A percentile compares a stretch with the other conserved stretches of the same genome.
These are phyloP conservation scores for Diprion similis DNA, from an alignment of 1,140 invertebrate genomes.

Conservation along the genomic window DNA sequence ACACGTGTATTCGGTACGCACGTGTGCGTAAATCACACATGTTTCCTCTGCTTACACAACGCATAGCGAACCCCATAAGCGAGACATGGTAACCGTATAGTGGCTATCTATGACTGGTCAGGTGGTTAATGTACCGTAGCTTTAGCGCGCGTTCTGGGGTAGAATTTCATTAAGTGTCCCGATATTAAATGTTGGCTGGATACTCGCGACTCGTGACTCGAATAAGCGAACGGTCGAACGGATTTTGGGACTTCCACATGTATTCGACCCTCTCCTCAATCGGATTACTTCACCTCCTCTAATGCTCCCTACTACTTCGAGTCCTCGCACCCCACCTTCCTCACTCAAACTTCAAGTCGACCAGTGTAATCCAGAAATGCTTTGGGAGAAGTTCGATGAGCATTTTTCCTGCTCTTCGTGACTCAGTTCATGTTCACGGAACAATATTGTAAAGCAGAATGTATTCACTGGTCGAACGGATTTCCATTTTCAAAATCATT, in stretches of 20 bases:
- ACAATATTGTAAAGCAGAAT: no score
- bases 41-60: neutral
- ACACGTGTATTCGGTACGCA: neutral
- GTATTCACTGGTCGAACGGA: no score
- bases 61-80: neutral
- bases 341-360: no score
- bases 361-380: no score
- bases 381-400: no score
- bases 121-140: neutral
- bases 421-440: no score
- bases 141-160: neutral
- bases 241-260: neutral
- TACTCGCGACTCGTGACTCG: neutral
- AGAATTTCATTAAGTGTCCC: conserved; percentile 7
- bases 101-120: neutral
- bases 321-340: no score
- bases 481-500: no score
- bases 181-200: conserved; percentile 7
- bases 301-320: neutral
- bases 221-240: neutral
- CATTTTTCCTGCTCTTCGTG: no score
- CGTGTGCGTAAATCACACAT: neutral
- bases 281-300: neutral
- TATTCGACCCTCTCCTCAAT: neutral
- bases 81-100: neutral